Evolutionary conservation across 1,140 invertebrate genomes (phyloP), one percentile per base, ranked within the genome.

Genomic region (Drosophila varians): DNA sequence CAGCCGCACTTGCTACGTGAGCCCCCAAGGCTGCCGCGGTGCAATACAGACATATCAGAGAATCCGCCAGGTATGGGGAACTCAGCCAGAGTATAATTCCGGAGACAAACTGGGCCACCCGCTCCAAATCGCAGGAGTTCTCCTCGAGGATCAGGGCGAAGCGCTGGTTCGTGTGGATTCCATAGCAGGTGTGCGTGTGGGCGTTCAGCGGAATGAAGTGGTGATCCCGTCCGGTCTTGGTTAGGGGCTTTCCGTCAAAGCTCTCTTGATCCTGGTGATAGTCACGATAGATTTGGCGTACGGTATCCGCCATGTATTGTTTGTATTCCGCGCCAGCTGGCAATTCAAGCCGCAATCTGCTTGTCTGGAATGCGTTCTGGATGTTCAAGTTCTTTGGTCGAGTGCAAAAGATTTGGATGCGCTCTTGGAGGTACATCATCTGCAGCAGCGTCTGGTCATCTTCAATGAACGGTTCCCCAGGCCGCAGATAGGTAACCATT

Each of bases 391-490:
- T 8, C 9, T 54, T 36, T 6, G 45, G 55, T 0, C 26, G 26
- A 7, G 57, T 38, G 14, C 70, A 78, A 28, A 54, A 83, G 14
- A 84, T 36, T 1, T 70, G 51, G 0, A 83, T 2, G 0, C 8
- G 14, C 12, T 66, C 60, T 3, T 38, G 31, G 0, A 9, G 0
- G 28, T 65, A 70, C 5, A 57, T n/a, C 28, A 31, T 38, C 1
- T 74, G 62, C 1, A 65, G 9, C n/a, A 53, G 4, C 2, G 9
- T 38, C 9, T 64, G 11, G 0, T 31, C 38, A 3, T 66, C 26
- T 16, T 70, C 40, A 4, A 38, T 11, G n/a, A 83, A 47, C 0
- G 57, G 43, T 1, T 38, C 26, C 0, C 25, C 36, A 3, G 42
- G 34, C 3, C 31, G 48, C 54, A 83, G 54, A 34, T 72, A 80